These are phyloP conservation scores for Botrylloides violaceus DNA, from an alignment of 23 tunicate genomes.

Conservation along the genomic window DNA sequence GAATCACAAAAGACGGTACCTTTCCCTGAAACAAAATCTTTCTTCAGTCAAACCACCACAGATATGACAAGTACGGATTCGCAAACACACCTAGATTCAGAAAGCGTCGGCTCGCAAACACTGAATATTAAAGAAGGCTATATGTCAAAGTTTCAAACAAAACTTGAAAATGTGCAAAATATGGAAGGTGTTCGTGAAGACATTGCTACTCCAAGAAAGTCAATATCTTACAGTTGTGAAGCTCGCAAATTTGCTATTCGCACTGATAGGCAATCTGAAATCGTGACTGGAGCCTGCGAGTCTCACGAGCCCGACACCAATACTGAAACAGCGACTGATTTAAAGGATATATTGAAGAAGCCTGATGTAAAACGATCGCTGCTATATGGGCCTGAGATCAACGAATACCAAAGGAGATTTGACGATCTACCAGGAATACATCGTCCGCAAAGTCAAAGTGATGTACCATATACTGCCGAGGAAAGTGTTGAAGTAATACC, in stretches of 20 bases:
- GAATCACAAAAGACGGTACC: too few species aligned
- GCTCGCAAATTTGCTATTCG: neutral
- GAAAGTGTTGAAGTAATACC: neutral
- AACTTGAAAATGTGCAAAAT: neutral
- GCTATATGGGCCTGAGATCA: constrained; percentile 1
- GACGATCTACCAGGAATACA: neutral
- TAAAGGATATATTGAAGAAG: neutral
- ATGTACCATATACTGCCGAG: neutral
- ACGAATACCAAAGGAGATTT: neutral
- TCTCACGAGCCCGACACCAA: neutral
- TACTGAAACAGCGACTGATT: neutral
- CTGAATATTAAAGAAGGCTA: neutral
- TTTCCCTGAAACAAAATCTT: too few species aligned
- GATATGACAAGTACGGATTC: neutral
- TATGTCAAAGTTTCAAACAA: neutral
- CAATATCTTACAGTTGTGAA: neutral
- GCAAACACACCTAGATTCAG: neutral
- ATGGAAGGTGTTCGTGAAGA: neutral
- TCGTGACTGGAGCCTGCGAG: neutral
- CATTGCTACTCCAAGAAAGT: neutral
- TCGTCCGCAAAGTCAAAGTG: neutral
- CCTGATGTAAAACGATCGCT: constrained; percentile 5
- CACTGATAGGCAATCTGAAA: neutral
- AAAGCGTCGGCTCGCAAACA: constrained; percentile 1
- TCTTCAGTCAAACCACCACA: neutral